Percentiles rank a stretch among this genome's conserved stretches.
phyloP scores from a whole-genome alignment of 2,113 vertebrate genomes.

The Leptobrachium leishanense region DNA sequence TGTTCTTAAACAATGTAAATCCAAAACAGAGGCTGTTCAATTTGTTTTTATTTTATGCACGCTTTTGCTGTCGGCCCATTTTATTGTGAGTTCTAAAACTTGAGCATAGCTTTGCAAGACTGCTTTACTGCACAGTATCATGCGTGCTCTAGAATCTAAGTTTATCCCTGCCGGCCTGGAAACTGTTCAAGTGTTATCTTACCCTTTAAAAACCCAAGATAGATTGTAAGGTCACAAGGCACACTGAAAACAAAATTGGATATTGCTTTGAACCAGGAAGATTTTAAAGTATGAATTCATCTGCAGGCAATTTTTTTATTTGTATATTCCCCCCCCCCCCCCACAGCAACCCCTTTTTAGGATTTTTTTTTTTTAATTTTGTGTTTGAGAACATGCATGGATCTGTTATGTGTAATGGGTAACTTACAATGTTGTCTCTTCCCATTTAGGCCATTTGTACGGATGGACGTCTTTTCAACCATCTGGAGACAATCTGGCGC shows the following conservation, averaged over 20 bases:
- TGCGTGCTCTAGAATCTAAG: not conserved
- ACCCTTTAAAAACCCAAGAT: slow-evolving; percentile 19
- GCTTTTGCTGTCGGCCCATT: too few species aligned
- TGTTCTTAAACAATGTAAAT: too few species aligned
- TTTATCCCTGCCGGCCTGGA: slow-evolving; percentile 8
- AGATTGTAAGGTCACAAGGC: slow-evolving; percentile 33
- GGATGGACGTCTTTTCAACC: slow-evolving; percentile 91
- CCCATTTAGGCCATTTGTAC: slow-evolving; percentile 82
- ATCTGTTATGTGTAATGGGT: not conserved
- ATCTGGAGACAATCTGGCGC: slow-evolving; percentile 91
- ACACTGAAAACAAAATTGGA: slow-evolving; percentile 13
- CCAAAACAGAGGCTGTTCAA: too few species aligned
- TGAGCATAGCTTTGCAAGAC: not conserved
- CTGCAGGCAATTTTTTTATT: not conserved
- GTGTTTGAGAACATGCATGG: not conserved
- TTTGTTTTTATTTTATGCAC: too few species aligned
- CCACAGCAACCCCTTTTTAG: not conserved
- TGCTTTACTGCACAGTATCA: not conserved
- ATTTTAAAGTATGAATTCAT: not conserved
- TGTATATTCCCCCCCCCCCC: not conserved
- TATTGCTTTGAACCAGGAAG: slow-evolving; percentile 29
- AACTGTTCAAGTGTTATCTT: slow-evolving; percentile 1
- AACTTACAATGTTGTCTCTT: not conserved
- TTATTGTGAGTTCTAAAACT: too few species aligned
- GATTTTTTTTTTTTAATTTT: not conserved